phyloP scores from a whole-genome alignment of 2,797 vertebrate genomes.

The Apogon talboti region DNA sequence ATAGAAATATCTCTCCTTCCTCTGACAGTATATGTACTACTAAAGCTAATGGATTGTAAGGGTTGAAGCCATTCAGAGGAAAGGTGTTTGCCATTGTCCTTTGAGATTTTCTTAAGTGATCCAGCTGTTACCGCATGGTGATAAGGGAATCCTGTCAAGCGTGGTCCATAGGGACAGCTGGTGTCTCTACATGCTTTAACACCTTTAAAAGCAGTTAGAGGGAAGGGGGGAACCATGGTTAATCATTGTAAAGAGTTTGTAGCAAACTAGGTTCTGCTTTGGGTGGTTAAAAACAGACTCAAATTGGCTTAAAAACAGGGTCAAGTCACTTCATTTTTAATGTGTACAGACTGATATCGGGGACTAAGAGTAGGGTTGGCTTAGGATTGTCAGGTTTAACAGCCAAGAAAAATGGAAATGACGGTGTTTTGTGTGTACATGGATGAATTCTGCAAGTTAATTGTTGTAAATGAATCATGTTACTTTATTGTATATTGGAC shows the following conservation, averaged over 20 bases:
- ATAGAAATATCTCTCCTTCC: not conserved
- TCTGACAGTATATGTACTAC: not conserved
- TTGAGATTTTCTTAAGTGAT: slow-evolving; percentile 37
- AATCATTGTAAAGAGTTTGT: slow-evolving; percentile 47
- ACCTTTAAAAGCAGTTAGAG: slow-evolving; percentile 58
- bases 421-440: too few relatives aligned
- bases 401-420: too few relatives aligned
- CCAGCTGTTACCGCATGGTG: slow-evolving; percentile 46
- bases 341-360: not conserved
- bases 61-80: slow-evolving; percentile 17
- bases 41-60: slow-evolving; percentile 15
- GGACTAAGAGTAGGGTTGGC: too few relatives aligned
- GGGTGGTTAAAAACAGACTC: slow-evolving; percentile 23
- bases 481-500: too few relatives aligned
- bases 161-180: slow-evolving; percentile 38
- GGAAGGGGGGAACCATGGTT: slow-evolving; percentile 23
- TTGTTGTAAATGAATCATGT: too few relatives aligned
- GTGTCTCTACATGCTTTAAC: slow-evolving; percentile 58
- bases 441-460: too few relatives aligned
- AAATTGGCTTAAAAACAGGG: slow-evolving; percentile 16
- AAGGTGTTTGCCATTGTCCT: slow-evolving; percentile 36
- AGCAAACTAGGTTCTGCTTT: slow-evolving; percentile 27
- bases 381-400: slow-evolving; percentile 6
- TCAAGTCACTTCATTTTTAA: slow-evolving; percentile 1
- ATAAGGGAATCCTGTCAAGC: slow-evolving; percentile 48